Base-by-base conservation (phyloP, 2,113 vertebrate genomes). In the Prunella fulvescens region DNA sequence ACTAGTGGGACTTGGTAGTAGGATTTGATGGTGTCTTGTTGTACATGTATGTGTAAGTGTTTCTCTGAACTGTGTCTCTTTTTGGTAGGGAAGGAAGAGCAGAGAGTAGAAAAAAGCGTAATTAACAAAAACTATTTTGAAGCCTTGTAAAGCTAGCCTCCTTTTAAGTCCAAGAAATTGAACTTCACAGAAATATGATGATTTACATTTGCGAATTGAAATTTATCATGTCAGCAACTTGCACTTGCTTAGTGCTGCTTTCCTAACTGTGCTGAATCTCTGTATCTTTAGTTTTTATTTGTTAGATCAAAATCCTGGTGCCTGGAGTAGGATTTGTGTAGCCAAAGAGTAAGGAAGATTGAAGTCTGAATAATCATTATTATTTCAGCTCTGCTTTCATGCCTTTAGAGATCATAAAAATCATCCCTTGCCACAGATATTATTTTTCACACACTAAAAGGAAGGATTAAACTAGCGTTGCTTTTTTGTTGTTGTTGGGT, bases 401-500 rank as follows among this genome's bases (percentile, higher is more conserved):
- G 50, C 44, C n/a, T 86, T 96, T 44, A 56, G 80, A 96, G 72
- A 82, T 93, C 86, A 92, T 81, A 95, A 92, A 93, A 88, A 67
- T 86, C 79, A 86, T 67, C 64, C 33, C 28, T 81, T 81, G 31
- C 17, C 79, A 60, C 40, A 94, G 82, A 88, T 88, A 94, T 37
- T 91, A 73, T 95, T 96, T 96, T 95, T 90, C 93, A 90, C 60
- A 74, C 37, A 56, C 37, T 81, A 60, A 70, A 81, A 90, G n/a
- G 51, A 81, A 90, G 71, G 56, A 88, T 86, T 88, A 81, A 69
- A 71, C 19, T 19, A 12, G 42, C 17, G 10, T 28, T 35, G 16
- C 10, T 12, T 42, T 44, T 44, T 19, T 23, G 7, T 14, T 16
- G 17, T 26, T 18, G 5, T 18, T 19, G 18, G 5, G 13, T 28